phyloP scores from a whole-genome alignment of 1,140 invertebrate genomes.

The Vanessa tameamea region DNA sequence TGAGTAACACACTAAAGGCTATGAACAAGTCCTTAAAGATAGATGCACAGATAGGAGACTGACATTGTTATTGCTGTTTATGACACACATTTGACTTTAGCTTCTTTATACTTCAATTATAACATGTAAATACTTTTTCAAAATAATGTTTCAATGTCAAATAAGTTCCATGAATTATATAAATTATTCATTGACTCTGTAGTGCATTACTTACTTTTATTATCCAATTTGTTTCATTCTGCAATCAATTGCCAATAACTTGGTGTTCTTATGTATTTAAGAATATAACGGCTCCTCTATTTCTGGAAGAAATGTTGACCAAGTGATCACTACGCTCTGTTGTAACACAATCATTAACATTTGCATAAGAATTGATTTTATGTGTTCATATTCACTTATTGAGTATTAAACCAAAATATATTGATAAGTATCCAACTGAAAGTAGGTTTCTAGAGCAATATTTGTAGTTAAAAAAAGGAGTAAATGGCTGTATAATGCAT shows the following conservation, averaged over 20 bases:
- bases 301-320: no score
- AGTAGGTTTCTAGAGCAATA: constrained; percentile 21
- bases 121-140: no score
- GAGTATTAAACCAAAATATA: not conserved
- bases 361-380: no score
- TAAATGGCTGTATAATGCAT: constrained; percentile 11
- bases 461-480: constrained; percentile 8
- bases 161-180: no score
- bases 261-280: no score
- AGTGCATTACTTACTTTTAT: not conserved
- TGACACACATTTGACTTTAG: not conserved
- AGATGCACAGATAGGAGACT: not conserved
- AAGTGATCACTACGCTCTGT: no score
- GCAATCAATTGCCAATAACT: not conserved
- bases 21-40: not conserved
- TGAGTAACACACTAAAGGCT: not conserved
- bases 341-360: no score
- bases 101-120: no score
- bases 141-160: no score
- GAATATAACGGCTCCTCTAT: no score
- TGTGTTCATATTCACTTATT: not conserved
- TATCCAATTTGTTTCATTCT: not conserved
- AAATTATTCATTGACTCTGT: no score
- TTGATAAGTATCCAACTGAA: not conserved
- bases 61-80: not conserved